phyloP scores from a whole-genome alignment of 2,797 vertebrate genomes.

The Phrynocephalus forsythii region DNA sequence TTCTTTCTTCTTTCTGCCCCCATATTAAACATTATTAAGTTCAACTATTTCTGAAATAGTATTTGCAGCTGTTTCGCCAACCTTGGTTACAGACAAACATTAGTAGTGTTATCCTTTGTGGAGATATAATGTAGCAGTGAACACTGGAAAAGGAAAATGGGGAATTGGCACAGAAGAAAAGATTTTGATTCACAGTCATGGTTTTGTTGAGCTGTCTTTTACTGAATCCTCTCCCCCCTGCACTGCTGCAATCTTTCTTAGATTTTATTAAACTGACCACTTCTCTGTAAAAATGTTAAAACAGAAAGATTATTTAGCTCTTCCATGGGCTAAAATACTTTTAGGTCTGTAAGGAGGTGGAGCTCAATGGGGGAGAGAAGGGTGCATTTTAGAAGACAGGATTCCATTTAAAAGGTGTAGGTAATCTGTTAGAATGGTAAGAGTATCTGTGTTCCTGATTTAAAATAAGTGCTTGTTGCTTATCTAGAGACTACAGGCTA shows the following conservation, averaged over 20 bases:
- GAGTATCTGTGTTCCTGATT: neutral
- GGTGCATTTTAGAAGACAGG: constrained; percentile 34
- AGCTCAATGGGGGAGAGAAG: neutral
- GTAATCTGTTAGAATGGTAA: constrained; percentile 16
- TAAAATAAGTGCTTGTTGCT: neutral
- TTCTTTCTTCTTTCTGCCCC: neutral
- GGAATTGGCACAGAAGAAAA: neutral
- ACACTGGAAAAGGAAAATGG: neutral
- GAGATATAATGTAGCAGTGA: neutral
- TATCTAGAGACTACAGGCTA: neutral
- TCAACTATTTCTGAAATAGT: neutral
- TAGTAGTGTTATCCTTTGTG: neutral
- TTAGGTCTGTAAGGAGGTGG: too few species aligned
- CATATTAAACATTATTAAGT: neutral
- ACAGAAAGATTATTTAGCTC: neutral
- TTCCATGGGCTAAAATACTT: neutral
- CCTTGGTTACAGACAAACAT: neutral
- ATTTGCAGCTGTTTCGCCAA: neutral
- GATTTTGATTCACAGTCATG: neutral
- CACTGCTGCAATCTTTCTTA: neutral
- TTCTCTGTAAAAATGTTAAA: neutral
- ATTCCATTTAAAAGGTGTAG: neutral
- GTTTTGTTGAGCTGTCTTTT: neutral
- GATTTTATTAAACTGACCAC: neutral
- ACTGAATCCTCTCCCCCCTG: neutral